Conservation (phyloP, 2,113 vertebrate species). For the Proteles cristata region DNA sequence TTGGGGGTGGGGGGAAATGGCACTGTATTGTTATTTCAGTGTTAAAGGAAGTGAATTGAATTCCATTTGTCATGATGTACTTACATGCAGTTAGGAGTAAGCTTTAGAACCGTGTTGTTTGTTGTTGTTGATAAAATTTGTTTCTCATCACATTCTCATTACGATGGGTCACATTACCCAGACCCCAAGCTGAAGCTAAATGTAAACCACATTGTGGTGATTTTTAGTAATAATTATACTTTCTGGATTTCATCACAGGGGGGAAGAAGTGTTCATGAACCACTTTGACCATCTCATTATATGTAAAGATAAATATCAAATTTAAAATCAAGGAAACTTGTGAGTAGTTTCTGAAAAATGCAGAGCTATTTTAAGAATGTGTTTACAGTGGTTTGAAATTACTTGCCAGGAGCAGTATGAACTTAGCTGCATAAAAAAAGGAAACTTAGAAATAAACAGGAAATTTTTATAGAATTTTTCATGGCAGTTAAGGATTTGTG, state of each 20-base stretch:
- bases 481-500: slow-evolving; percentile 42
- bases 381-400: slow-evolving; percentile 74
- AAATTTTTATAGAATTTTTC: slow-evolving; percentile 52
- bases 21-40: neutral
- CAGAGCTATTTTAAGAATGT: slow-evolving; percentile 69
- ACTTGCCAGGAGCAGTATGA: slow-evolving; percentile 61
- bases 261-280: neutral
- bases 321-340: slow-evolving; percentile 62
- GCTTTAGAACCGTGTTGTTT: neutral
- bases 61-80: neutral
- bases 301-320: slow-evolving; percentile 60
- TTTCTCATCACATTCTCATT: slow-evolving; percentile 73
- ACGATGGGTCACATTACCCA: slow-evolving; percentile 59
- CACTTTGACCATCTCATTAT: slow-evolving; percentile 18
- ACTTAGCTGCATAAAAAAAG: slow-evolving; percentile 54
- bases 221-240: slow-evolving; percentile 69
- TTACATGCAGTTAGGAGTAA: slow-evolving; percentile 24
- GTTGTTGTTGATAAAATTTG: slow-evolving; percentile 72
- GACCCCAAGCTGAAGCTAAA: slow-evolving; percentile 65
- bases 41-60: neutral
- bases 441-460: slow-evolving; percentile 66
- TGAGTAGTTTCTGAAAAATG: slow-evolving; percentile 62
- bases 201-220: slow-evolving; percentile 69
- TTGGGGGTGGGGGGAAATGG: neutral
- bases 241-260: slow-evolving; percentile 12